Percentiles rank a stretch among this genome's conserved stretches.
phyloP scores from a whole-genome alignment of 2,888 invertebrate species.

The Dastarcus helophoroides region DNA sequence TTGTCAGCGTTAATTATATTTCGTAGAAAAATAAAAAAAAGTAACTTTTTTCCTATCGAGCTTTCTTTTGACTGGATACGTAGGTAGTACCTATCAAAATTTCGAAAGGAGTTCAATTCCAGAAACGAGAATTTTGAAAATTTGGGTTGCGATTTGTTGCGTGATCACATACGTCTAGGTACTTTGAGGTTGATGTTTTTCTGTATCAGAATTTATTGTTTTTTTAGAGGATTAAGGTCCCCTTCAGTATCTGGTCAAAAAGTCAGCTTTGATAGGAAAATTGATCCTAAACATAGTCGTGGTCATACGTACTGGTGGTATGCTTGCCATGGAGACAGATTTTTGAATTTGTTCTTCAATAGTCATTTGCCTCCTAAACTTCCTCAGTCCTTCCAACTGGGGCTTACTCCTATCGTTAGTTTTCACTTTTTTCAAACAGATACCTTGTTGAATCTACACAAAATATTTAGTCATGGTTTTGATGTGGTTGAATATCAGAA shows the following conservation, averaged over 20 bases:
- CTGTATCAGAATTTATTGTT: no score
- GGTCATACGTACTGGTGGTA: slow-evolving; percentile 36
- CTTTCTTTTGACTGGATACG: neutral
- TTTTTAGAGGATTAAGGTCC: no score
- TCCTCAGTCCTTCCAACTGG: slow-evolving; percentile 68
- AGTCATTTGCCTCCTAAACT: slow-evolving; percentile 80
- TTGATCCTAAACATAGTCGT: neutral
- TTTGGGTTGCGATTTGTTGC: neutral
- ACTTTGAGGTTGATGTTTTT: no score
- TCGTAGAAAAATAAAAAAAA: no score
- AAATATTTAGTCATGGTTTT: slow-evolving; percentile 3
- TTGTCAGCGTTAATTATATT: no score
- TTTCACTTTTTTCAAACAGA: slow-evolving; percentile 61
- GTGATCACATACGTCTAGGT: neutral
- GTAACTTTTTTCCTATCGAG: neutral
- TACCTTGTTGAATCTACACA: slow-evolving; percentile 60
- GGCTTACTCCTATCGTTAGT: slow-evolving; percentile 83
- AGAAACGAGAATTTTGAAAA: neutral
- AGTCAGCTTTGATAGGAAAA: neutral
- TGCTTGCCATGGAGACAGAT: slow-evolving; percentile 57
- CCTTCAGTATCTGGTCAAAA: neutral
- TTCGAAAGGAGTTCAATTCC: no score
- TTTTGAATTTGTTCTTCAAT: slow-evolving; percentile 83
- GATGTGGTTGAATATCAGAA: neutral
- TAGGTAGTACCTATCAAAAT: neutral